A percentile compares a stretch with the other conserved stretches of the same genome.
These are phyloP conservation scores for Pteruthius melanotis DNA, from an alignment of 2,113 vertebrate genomes.

Conservation along the genomic window DNA sequence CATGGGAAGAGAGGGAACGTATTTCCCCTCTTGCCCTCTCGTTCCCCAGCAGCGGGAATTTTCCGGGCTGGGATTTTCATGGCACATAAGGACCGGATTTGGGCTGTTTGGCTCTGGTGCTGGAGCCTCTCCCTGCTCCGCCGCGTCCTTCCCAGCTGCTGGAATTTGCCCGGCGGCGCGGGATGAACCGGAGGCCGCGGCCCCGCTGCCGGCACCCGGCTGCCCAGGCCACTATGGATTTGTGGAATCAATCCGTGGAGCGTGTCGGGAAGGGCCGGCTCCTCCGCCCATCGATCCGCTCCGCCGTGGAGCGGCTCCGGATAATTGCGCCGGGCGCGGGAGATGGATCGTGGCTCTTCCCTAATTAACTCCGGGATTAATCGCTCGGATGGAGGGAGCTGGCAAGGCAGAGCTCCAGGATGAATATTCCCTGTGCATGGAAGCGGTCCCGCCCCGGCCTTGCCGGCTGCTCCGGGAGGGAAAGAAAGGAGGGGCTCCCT, in stretches of 20 bases:
- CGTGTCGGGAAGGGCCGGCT: not conserved
- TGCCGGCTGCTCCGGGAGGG: not conserved
- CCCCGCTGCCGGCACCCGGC: not conserved
- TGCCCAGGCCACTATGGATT: not conserved
- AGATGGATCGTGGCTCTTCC: not conserved
- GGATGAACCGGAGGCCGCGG: not conserved
- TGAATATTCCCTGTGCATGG: fast-evolving
- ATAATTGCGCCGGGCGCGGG: not conserved
- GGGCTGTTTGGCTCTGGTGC: not conserved
- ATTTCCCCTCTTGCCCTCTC: not conserved
- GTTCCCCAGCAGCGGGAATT: not conserved
- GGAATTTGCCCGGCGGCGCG: not conserved
- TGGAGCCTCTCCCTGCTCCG: fast-evolving
- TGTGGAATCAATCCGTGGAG: not conserved
- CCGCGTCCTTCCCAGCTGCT: not conserved
- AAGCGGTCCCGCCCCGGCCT: fast-evolving
- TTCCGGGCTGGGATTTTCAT: not conserved
- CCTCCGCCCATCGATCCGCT: not conserved
- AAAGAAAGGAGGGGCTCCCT: not conserved
- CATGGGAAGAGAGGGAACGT: fast-evolving
- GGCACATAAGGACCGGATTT: fast-evolving
- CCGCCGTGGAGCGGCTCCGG: not conserved
- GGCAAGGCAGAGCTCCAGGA: not conserved
- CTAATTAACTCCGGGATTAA: conserved; percentile 27
- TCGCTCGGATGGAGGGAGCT: not conserved